phyloP scores from a whole-genome alignment of 2,113 vertebrate species.

The Eulemur macaco region DNA sequence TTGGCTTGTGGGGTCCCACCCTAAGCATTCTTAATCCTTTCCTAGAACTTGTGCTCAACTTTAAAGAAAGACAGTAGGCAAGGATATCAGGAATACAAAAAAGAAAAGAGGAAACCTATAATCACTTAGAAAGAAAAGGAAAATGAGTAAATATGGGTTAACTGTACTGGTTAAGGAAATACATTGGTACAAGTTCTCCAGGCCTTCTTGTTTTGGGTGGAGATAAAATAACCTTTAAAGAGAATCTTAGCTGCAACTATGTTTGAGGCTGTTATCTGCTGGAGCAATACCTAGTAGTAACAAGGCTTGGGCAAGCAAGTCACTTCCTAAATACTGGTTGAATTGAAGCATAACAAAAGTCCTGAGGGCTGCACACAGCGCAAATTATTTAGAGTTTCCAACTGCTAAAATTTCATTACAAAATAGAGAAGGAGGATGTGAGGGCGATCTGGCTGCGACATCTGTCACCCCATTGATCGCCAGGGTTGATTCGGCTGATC shows the following conservation, averaged over 20 bases:
- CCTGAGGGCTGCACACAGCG: background rate
- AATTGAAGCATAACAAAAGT: background rate
- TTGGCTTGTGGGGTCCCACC: background rate
- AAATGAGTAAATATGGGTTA: background rate
- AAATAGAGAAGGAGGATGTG: slow-evolving; percentile 26
- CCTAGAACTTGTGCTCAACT: background rate
- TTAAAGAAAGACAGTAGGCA: background rate
- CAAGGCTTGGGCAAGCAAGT: background rate
- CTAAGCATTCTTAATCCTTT: background rate
- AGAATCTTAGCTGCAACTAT: background rate
- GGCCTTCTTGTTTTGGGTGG: background rate
- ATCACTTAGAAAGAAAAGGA: background rate
- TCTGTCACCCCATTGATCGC: too few species aligned
- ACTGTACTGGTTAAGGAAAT: background rate
- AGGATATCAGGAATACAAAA: background rate
- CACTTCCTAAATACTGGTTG: background rate
- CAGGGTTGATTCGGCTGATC: too few species aligned
- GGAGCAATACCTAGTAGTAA: background rate
- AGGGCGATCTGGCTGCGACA: too few species aligned
- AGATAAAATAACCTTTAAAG: background rate
- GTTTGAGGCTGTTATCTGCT: background rate
- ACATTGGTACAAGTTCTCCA: background rate
- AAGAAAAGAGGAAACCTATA: background rate
- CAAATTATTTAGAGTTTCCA: background rate
- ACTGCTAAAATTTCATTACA: background rate